A percentile compares a stretch with the other conserved stretches of the same genome.
These are phyloP conservation scores for Akabosia matsudoensis DNA, from an alignment of 1,140 invertebrate species.

Conservation along the genomic window DNA sequence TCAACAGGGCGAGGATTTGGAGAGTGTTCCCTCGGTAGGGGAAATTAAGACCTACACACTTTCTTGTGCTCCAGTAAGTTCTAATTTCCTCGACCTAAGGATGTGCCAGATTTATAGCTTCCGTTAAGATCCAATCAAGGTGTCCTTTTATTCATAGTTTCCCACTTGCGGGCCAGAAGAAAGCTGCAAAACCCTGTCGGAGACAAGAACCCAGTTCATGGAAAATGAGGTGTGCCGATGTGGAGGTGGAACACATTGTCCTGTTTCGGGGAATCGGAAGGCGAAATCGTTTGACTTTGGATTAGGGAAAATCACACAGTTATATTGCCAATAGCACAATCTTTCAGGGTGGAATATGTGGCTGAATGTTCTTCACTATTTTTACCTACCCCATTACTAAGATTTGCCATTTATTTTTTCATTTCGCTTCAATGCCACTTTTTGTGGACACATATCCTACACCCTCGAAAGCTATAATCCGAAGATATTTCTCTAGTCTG, in stretches of 20 bases:
- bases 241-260: not conserved
- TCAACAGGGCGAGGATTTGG: not conserved
- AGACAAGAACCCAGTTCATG: conserved; percentile 4
- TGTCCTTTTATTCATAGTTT: not conserved
- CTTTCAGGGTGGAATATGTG: not conserved
- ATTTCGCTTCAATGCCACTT: too few relatives aligned
- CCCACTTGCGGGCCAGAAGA: not conserved
- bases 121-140: not conserved
- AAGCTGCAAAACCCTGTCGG: not conserved
- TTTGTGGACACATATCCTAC: too few relatives aligned
- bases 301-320: not conserved
- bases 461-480: too few relatives aligned
- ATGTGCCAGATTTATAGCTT: not conserved
- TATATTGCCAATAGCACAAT: not conserved
- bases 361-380: not conserved
- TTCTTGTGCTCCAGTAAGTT: conserved; percentile 4
- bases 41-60: conserved; percentile 4
- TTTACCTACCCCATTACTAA: not conserved
- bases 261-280: not conserved
- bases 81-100: not conserved
- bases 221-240: conserved; percentile 7
- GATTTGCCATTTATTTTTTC: too few relatives aligned
- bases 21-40: not conserved
- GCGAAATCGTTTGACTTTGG: conserved; percentile 4
- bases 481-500: too few relatives aligned